These are phyloP conservation scores for Clinocottus analis DNA, from an alignment of 2,113 vertebrate species.

Conservation along the genomic window DNA sequence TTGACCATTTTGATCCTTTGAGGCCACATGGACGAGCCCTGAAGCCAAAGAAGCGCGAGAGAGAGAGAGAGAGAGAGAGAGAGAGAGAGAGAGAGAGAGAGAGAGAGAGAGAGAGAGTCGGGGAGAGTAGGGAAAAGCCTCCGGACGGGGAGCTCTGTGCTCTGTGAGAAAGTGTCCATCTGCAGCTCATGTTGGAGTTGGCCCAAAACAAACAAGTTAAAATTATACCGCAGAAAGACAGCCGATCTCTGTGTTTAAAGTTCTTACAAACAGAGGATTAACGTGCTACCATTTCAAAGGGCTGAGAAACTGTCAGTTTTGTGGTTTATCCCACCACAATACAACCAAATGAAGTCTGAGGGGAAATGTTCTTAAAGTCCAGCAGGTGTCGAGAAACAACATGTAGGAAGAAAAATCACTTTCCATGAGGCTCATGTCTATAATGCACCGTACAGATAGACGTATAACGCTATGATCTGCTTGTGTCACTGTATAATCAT, in stretches of 20 bases:
- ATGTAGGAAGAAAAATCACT: background rate
- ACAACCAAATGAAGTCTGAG: conserved; percentile 33
- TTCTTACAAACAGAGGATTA: conserved; percentile 77
- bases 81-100: conserved; percentile 25
- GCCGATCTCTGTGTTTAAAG: conserved; percentile 73
- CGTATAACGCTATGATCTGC: background rate
- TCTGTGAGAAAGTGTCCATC: conserved; percentile 83
- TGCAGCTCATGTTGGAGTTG: conserved; percentile 72
- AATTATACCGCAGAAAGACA: conserved; percentile 81
- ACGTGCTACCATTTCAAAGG: conserved; percentile 70
- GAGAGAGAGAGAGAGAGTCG: conserved; percentile 33
- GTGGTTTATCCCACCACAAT: conserved; percentile 63
- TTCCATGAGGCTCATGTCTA: background rate
- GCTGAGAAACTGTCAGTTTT: conserved; percentile 68
- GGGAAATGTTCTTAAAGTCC: conserved; percentile 7
- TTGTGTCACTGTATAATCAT: background rate
- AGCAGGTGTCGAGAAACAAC: background rate
- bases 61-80: conserved; percentile 36
- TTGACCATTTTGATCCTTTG: conserved; percentile 36
- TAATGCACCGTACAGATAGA: background rate
- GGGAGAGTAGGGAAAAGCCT: conserved; percentile 57
- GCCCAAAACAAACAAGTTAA: conserved; percentile 85
- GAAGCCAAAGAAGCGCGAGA: conserved; percentile 42
- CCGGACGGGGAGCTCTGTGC: conserved; percentile 67
- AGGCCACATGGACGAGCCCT: conserved; percentile 36